Evolutionary conservation across 2,888 invertebrate genomes (phyloP).

Genomic region (Sesamia inferens): DNA sequence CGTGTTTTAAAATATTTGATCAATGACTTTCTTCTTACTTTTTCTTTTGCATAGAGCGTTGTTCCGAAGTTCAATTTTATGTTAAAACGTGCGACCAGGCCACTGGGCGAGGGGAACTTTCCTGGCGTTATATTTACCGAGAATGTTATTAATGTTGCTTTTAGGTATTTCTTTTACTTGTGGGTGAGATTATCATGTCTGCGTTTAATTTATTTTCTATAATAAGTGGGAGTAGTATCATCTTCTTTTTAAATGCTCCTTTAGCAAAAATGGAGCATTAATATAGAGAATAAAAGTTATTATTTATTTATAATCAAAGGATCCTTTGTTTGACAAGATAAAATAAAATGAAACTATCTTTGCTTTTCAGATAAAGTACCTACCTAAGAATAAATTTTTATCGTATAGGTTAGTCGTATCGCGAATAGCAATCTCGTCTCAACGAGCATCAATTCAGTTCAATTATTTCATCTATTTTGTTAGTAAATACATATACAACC

Average conservation of each 20-base stretch:
- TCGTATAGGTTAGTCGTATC: background rate
- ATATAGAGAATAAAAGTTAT: background rate
- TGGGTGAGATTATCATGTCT: background rate
- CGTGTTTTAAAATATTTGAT: conserved; percentile 63
- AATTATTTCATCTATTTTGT: no score
- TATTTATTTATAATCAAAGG: no score
- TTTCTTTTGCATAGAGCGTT: conserved; percentile 36
- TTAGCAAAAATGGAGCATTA: background rate
- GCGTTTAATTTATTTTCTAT: background rate
- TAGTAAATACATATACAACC: no score
- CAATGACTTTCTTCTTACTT: conserved; percentile 51
- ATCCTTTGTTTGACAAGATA: background rate
- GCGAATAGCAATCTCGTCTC: background rate
- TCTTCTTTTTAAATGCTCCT: no score
- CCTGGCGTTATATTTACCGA: conserved; percentile 35
- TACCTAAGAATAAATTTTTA: background rate
- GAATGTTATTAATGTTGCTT: conserved; percentile 48
- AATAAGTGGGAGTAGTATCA: background rate
- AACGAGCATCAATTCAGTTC: no score
- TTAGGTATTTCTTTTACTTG: conserved; percentile 21
- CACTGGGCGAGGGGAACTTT: conserved; percentile 41
- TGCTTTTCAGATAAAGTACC: background rate
- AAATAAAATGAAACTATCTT: no score
- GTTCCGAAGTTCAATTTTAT: conserved; percentile 58
- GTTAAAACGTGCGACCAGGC: conserved; percentile 45